Evolutionary conservation across 2,888 invertebrate genomes (phyloP), one percentile per base, ranked within the genome.

Genomic region (Ichneumon xanthorius): DNA sequence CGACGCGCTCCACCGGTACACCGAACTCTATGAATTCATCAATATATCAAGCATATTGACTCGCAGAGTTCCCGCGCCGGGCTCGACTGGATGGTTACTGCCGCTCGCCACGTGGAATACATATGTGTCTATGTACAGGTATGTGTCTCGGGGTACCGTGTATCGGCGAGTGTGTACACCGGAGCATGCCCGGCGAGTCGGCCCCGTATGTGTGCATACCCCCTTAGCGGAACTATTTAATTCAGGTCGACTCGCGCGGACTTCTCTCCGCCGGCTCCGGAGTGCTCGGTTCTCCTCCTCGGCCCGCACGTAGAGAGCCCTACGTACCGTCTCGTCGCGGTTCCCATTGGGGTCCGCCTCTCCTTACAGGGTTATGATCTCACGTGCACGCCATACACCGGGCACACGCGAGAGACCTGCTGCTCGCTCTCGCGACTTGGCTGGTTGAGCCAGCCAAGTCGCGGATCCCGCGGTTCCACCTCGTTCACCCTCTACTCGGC

Each of bases 11-110:
- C 77, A 70, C 86, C 80, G 45, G 87, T 86, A 86, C 88, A 88
- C 61, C 88, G 89, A 88, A 84, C 88, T 87, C 88, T 87, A 88
- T 88, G 89, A 88, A 88, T 89, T 88, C 88, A 88, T 89, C 89
- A 89, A 88, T 89, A 89, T 88, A 88, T 88, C 89, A 88, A 87
- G 86, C 84, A 88, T 89, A 88, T 88, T 84, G 88, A 87, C 85
- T 86, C 70, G 82, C 77, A 68, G 63, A 70, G 73, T 81, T 79
- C 79, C 63, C 81, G 70, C 78, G 77, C 73, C 45, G 65, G 55
- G 75, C 63, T 50, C 84, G n/a, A 61, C 26, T n/a, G n/a, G 61
- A 16, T 33, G 55, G 63, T 77, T 71, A 26, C 58, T 72, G 70
- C 63, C 30, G 63, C 40, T 33, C 1, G 37, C 61, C 61, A 61